Evolutionary conservation across 2,797 vertebrate species (phyloP).

Genomic region (Remorina albescens): DNA sequence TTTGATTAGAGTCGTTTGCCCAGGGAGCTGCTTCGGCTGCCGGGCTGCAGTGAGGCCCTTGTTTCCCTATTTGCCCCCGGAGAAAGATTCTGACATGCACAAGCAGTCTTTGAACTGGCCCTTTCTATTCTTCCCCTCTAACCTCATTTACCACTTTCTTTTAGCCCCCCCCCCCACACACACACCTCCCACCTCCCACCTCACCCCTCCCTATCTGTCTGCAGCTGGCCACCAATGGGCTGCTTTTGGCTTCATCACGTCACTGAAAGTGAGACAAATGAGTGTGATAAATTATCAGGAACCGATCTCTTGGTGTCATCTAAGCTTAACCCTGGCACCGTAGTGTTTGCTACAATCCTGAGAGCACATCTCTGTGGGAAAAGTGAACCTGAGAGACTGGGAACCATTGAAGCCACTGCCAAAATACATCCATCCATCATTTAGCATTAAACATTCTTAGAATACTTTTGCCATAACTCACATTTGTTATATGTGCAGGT

Average conservation of each 20-base stretch:
- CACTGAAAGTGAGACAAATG: conserved; percentile 67
- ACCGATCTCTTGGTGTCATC: conserved; percentile 52
- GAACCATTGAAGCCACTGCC: conserved; percentile 14
- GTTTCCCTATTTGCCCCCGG: conserved; percentile 70
- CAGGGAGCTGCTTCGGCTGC: conserved; percentile 66
- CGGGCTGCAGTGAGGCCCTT: conserved; percentile 71
- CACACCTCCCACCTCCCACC: too few relatives aligned
- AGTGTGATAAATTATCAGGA: conserved; percentile 60
- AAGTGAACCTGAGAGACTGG: conserved; percentile 37
- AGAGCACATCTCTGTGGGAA: conserved; percentile 44
- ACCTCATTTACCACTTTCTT: conserved; percentile 70
- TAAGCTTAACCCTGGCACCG: conserved; percentile 42
- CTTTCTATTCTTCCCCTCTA: conserved; percentile 67
- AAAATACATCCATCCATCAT: conserved; percentile 35
- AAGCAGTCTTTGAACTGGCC: conserved; percentile 71
- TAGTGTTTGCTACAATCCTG: conserved; percentile 31
- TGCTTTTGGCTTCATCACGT: conserved; percentile 56
- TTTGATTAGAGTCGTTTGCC: conserved; percentile 82
- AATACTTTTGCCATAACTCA: conserved; percentile 26
- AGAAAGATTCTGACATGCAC: conserved; percentile 70
- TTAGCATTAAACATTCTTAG: conserved; percentile 21
- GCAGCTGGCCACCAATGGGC: conserved; percentile 34
- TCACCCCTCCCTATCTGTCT: conserved; percentile 35
- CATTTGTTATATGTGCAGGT: conserved; percentile 25
- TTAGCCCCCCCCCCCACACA: conserved; percentile 22